phyloP scores from a whole-genome alignment of 1,140 invertebrate species.

The Drosophila malerkotliana region DNA sequence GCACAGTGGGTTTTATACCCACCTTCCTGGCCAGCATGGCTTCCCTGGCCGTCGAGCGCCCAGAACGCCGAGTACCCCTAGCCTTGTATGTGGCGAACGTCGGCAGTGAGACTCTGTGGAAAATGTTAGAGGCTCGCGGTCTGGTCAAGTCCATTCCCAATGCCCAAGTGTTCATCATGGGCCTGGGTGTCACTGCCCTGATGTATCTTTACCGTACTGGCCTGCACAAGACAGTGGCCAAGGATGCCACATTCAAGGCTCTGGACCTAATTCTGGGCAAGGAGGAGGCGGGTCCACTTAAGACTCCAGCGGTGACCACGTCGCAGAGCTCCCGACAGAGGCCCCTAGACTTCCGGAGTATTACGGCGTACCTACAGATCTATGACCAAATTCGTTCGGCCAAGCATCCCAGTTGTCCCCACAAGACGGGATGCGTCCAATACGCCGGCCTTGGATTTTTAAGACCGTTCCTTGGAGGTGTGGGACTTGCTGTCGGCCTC shows the following conservation, averaged over 20 bases:
- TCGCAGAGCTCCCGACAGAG: slow-evolving; percentile 11
- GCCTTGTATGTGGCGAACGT: slow-evolving; percentile 92
- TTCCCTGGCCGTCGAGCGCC: slow-evolving; percentile 89
- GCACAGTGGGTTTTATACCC: slow-evolving; percentile 88
- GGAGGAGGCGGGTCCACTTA: slow-evolving; percentile 85
- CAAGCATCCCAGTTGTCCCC: slow-evolving; percentile 86
- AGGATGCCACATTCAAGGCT: slow-evolving; percentile 87
- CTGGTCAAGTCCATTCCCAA: slow-evolving; percentile 86
- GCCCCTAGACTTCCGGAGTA: slow-evolving; percentile 30
- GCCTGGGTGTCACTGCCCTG: slow-evolving; percentile 85
- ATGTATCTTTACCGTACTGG: slow-evolving; percentile 86
- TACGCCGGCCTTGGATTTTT: slow-evolving; percentile 85
- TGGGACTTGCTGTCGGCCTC: slow-evolving; percentile 86
- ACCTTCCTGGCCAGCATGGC: slow-evolving; percentile 88
- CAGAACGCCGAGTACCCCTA: slow-evolving; percentile 88
- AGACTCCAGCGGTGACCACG: slow-evolving; percentile 15
- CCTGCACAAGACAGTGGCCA: slow-evolving; percentile 70
- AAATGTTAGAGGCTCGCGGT: slow-evolving; percentile 88
- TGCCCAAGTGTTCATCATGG: slow-evolving; percentile 88
- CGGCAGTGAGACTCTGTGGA: slow-evolving; percentile 90
- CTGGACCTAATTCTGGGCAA: slow-evolving; percentile 87
- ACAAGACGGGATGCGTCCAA: slow-evolving; percentile 86
- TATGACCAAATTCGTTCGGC: slow-evolving; percentile 49
- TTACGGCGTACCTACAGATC: slow-evolving; percentile 45
- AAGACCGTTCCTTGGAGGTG: slow-evolving; percentile 86